A percentile compares a stretch with the other conserved stretches of the same genome.
phyloP scores from a whole-genome alignment of 1,140 invertebrate species.

The Ladona fulva region DNA sequence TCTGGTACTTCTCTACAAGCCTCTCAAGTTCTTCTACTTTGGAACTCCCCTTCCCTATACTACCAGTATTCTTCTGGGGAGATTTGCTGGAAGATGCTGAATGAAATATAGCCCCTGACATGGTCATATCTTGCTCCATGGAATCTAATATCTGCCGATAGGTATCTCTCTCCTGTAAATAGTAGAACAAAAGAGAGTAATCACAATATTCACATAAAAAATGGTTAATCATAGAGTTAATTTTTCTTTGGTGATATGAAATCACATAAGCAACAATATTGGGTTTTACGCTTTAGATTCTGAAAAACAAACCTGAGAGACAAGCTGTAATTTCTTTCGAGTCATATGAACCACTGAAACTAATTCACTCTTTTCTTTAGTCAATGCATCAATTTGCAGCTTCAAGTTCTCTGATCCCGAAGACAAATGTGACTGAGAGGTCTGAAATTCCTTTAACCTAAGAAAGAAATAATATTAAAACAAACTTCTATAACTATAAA shows the following conservation, averaged over 20 bases:
- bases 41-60: not conserved
- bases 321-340: not conserved
- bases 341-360: not conserved
- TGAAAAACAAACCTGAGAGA: not conserved
- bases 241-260: not conserved
- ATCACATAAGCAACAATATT: not conserved
- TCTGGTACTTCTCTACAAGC: not conserved
- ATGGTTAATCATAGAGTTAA: not conserved
- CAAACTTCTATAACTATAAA: too few relatives aligned
- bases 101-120: not conserved
- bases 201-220: not conserved
- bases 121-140: not conserved
- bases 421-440: not conserved
- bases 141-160: not conserved
- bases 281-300: not conserved
- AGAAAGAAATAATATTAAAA: not conserved
- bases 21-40: not conserved
- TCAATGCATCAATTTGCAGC: not conserved
- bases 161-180: not conserved
- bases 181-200: not conserved
- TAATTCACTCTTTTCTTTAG: not conserved
- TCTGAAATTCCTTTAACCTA: not conserved
- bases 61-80: not conserved
- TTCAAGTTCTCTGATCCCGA: not conserved
- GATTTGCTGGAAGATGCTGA: not conserved